Percentiles rank a stretch among this genome's conserved stretches.
These are phyloP conservation scores for Lampris megalopsis DNA, from an alignment of 2,113 vertebrate genomes.

Conservation along the genomic window DNA sequence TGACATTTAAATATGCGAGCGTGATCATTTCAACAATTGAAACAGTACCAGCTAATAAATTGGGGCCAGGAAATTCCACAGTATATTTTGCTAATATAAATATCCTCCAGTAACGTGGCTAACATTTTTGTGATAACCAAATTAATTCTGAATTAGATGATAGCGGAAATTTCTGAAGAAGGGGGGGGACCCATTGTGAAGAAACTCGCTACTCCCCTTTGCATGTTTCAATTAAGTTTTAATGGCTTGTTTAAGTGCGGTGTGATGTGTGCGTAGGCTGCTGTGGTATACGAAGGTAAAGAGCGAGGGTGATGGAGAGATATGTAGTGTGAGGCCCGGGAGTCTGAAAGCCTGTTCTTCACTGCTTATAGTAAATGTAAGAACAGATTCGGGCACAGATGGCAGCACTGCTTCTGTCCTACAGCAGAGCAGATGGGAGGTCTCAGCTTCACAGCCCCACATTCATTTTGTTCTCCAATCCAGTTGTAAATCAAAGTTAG, in stretches of 20 bases:
- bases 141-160: no score
- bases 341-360: constrained; percentile 53
- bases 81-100: neutral
- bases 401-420: constrained; percentile 71
- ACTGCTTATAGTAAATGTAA: constrained; percentile 63
- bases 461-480: constrained; percentile 75
- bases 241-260: constrained; percentile 10
- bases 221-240: no score
- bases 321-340: constrained; percentile 52
- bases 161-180: no score
- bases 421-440: constrained; percentile 80
- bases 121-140: no score
- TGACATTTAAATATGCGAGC: constrained; percentile 50
- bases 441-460: constrained; percentile 74
- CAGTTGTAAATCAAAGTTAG: constrained; percentile 79
- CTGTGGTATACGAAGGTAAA: constrained; percentile 42
- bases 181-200: no score
- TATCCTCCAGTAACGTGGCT: neutral
- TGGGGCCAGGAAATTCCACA: neutral
- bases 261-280: neutral
- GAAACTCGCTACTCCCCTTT: no score
- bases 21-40: constrained; percentile 12
- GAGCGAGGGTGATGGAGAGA: constrained; percentile 33
- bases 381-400: constrained; percentile 77
- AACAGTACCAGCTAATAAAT: neutral